phyloP scores from a whole-genome alignment of 2,888 invertebrate genomes.

The Troides aeacus region DNA sequence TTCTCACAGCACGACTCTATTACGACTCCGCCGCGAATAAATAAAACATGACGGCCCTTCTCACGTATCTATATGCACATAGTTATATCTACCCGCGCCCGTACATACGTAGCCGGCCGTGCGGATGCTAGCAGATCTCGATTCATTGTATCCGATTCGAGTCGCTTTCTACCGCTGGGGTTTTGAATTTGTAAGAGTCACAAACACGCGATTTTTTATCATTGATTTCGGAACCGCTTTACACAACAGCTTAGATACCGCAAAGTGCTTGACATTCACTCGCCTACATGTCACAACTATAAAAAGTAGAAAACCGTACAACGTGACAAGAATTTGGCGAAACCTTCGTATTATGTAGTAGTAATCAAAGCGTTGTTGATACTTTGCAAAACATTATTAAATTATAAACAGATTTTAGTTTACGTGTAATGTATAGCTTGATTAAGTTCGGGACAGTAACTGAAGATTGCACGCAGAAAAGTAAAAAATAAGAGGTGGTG shows the following conservation, averaged over 20 bases:
- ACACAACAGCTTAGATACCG: constrained; percentile 7
- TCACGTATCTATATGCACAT: constrained; percentile 62
- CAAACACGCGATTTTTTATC: constrained; percentile 26
- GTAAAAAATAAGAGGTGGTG: constrained; percentile 36
- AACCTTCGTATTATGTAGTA: background rate
- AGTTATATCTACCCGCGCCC: constrained; percentile 51
- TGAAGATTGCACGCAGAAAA: constrained; percentile 35
- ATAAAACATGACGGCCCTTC: constrained; percentile 80
- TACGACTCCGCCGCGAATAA: constrained; percentile 75
- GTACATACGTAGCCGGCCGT: constrained; percentile 54
- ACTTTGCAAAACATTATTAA: background rate
- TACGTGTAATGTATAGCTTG: background rate
- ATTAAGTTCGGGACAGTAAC: constrained; percentile 8
- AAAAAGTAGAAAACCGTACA: constrained; percentile 16
- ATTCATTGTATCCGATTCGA: constrained; percentile 70
- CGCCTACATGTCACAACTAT: constrained; percentile 10
- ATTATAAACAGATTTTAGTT: background rate
- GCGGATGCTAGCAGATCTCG: constrained; percentile 73
- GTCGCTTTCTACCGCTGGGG: constrained; percentile 54
- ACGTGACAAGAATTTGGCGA: constrained; percentile 16
- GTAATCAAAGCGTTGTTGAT: background rate
- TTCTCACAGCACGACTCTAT: constrained; percentile 79
- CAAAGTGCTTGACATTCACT: constrained; percentile 21
- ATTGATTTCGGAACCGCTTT: constrained; percentile 22
- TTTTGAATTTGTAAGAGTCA: constrained; percentile 33